These are phyloP conservation scores for Oscheius sp. DNA, from an alignment of 2,888 invertebrate species.

Conservation along the genomic window DNA sequence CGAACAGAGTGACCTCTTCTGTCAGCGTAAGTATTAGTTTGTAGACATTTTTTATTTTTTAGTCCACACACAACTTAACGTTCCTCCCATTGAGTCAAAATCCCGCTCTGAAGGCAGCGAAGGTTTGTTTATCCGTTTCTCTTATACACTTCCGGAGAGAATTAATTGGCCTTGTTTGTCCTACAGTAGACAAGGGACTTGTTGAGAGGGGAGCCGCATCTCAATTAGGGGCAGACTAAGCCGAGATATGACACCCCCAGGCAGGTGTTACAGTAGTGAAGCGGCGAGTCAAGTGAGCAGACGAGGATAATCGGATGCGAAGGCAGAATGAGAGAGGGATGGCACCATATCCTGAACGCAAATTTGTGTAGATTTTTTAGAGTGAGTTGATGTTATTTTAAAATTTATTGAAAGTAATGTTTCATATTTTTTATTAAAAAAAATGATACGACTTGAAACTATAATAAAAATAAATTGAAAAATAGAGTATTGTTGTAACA, in stretches of 20 bases:
- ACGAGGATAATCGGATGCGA: neutral
- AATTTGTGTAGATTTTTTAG: too few species aligned
- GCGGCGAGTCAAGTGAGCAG: too few species aligned
- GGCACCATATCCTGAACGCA: too few species aligned
- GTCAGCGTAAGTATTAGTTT: slow-evolving; percentile 42
- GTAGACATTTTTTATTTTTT: neutral
- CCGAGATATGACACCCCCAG: slow-evolving; percentile 15
- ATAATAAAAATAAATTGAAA: too few species aligned
- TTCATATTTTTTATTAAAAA: too few species aligned
- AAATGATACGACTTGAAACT: too few species aligned
- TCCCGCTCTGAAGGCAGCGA: slow-evolving; percentile 17
- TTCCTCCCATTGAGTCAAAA: slow-evolving; percentile 1
- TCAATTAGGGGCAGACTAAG: slow-evolving; percentile 17
- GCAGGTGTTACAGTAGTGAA: neutral
- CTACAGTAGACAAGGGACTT: neutral
- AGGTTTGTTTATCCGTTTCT: slow-evolving; percentile 3
- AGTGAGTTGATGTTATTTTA: too few species aligned
- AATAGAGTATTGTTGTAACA: too few species aligned
- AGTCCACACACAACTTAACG: slow-evolving; percentile 9
- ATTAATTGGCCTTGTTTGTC: slow-evolving; percentile 6
- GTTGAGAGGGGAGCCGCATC: slow-evolving; percentile 13
- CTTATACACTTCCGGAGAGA: neutral
- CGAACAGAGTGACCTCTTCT: slow-evolving; percentile 75
- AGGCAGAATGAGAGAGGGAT: neutral
- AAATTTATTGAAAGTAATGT: too few species aligned